Conservation (phyloP, 2,113 vertebrate species). For the mouse (Mus musculus) region GRCm39 chr4:86160001-86160500, state of each 20-base stretch:
- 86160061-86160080: not conserved
- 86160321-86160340: not conserved
- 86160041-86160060: conserved; percentile 12
- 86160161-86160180: conserved; percentile 19
- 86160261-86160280: not conserved
- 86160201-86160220: not conserved
- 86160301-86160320: not conserved
- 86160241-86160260: not conserved
- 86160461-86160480: not conserved
- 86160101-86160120: not conserved
- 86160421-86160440: not conserved
- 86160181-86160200: not conserved
- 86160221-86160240: not conserved
- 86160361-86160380: not conserved
- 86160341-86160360: not conserved
- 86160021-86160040: conserved; percentile 49
- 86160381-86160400: not conserved
- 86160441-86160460: conserved; percentile 15
- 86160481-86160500: not conserved
- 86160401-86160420: not conserved
- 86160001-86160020: conserved; percentile 19
- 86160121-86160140: not conserved
- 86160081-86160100: conserved; percentile 10
- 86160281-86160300: not conserved
- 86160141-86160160: conserved; percentile 24